Evolutionary conservation across 1,140 invertebrate genomes (phyloP), one percentile per base, ranked within the genome.

Genomic region (Drosophila sp.): DNA sequence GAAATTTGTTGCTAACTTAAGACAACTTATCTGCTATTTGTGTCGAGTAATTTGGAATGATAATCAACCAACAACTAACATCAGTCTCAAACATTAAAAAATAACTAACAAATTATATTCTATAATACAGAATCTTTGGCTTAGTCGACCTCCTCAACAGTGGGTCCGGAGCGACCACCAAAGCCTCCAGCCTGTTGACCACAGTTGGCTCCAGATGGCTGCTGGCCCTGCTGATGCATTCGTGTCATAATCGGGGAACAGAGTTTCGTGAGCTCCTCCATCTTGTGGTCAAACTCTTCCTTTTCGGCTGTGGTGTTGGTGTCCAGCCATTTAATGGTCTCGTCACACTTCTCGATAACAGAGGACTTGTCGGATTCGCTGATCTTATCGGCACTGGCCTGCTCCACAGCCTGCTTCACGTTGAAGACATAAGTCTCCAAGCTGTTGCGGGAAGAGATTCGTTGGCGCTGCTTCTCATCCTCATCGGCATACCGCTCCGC

Each of bases 371-470:
- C 94, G 1, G 94, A 80, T 76, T 93, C 93, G 2, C 93, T 94
- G 93, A 95, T 94, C 1, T 94, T 93, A 47, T 94, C 93, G 61
- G 11, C 23, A 29, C 92, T 92, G 23, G 92, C 92, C 61, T 94
- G 93, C n/a, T 93, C 92, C 0, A 93, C 80, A 1, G 93, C 90
- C 67, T 92, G 93, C 84, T 96, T 96, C 85, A 96, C 94, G 80
- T 94, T 95, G 92, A 95, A 96, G 47, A 95, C 94, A 76, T 97
- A 97, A 27, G 93, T 93, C 85, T 97, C 96, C 8, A 97, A 91
- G 38, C 93, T 79, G 72, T 94, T 94, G 58, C 94, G 92, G 0
- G 94, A 93, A 0, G 91, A 23, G 32, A 97, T 94, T 25, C 94
- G 93, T 29, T 96, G 94, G 44, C 94, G 94, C 79, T 96, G 95